Base-by-base conservation (phyloP, 2,888 invertebrate species). In the Eulithis testata region DNA sequence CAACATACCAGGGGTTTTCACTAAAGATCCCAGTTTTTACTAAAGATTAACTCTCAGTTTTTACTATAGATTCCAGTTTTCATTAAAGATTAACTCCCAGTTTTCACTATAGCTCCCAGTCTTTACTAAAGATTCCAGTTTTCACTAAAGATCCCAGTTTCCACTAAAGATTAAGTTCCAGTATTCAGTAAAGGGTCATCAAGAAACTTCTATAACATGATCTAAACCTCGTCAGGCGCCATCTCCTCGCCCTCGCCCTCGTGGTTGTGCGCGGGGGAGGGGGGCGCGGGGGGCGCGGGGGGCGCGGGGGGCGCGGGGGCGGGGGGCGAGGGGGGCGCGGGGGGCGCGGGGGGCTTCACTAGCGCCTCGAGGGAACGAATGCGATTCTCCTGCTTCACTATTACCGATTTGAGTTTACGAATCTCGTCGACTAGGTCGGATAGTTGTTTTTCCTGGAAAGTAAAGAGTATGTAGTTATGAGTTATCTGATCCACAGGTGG, bases 381-480 rank as follows among this genome's bases (percentile, higher is more conserved):
- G 60, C 97, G 94, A 76, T 97, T 98, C 91, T 98, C 98, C 83
- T 98, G 98, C 82, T 98, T 98, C 36, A 98, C 97, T 75, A 98
- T 97, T 87, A 98, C 97, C n/a, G 98, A 97, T 83, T 98, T 98
- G 73, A 98, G 90, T 86, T 98, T 98, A 65, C 98, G 95, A 76
- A 98, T 97, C 88, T 98, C 98, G 82, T 98, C 97, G 49, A 96
- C 95, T 76, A 97, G 95, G 83, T 97, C 97, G 76, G 97, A 97
- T 14, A 98, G 91, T 73, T 96, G 95, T 75, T 96, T 96, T 73
- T 96, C 96, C 96, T 95, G 81, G 7, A 83, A 55, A 40, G 9
- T 8, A 8, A 40, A 1, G 40, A 8, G 40, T 40, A 9, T 40
- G 2, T 40, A 0, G 8, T 37, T 37, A 40, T 31, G 31, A 31